phyloP scores from a whole-genome alignment of 2,113 vertebrate species.

The Dromaius novaehollandiae region DNA sequence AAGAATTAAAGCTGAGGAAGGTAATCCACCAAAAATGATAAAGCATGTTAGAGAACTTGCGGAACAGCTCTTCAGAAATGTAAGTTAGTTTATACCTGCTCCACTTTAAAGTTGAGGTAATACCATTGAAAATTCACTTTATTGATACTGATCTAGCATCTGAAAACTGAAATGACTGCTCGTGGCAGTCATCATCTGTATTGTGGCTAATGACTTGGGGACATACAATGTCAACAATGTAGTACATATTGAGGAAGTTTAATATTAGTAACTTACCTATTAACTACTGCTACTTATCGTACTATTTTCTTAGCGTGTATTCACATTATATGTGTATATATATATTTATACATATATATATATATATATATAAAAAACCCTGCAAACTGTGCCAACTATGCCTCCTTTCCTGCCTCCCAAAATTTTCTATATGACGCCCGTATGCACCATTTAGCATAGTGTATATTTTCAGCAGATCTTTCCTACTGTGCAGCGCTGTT shows the following conservation, averaged over 20 bases:
- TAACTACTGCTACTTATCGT: not conserved
- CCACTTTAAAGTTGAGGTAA: not conserved
- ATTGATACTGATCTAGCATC: not conserved
- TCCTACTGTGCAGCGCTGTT: not conserved
- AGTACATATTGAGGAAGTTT: not conserved
- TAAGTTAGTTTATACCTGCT: constrained; percentile 73
- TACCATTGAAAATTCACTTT: not conserved
- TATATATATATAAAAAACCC: no score
- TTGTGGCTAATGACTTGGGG: not conserved
- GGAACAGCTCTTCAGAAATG: constrained; percentile 95
- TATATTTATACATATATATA: no score
- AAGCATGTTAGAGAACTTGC: constrained; percentile 93
- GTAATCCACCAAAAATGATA: constrained; percentile 84
- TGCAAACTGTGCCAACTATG: not conserved
- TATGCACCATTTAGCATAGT: not conserved
- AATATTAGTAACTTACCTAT: accelerated
- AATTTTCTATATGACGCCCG: not conserved
- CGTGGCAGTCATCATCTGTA: not conserved
- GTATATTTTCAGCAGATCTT: not conserved
- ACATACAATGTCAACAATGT: not conserved
- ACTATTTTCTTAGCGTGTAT: not conserved
- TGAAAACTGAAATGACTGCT: not conserved
- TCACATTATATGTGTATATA: not conserved
- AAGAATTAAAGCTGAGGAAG: constrained; percentile 91
- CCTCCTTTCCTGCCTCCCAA: not conserved